These are phyloP conservation scores for Panthera leo DNA, from an alignment of 2,113 vertebrate species.

Conservation along the genomic window DNA sequence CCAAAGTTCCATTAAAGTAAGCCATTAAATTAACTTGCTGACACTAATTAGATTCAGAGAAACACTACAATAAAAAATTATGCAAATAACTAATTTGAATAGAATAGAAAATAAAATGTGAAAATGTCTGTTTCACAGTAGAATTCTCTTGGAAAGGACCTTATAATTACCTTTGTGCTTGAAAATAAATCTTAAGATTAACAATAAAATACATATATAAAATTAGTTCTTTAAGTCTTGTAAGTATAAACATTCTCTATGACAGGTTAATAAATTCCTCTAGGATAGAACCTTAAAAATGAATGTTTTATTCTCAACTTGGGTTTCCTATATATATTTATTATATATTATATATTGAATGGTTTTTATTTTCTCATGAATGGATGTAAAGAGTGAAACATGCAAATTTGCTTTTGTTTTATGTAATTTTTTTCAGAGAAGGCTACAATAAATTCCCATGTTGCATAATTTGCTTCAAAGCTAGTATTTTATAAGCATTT, in stretches of 20 bases:
- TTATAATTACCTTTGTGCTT: background rate
- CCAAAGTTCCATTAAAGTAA: background rate
- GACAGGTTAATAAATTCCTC: conserved; percentile 5
- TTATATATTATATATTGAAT: conserved; percentile 37
- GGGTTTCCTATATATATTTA: background rate
- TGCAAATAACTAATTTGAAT: background rate
- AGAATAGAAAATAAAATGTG: conserved; percentile 35
- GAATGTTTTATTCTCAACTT: background rate
- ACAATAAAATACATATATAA: background rate
- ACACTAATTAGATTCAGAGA: background rate
- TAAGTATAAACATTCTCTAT: background rate
- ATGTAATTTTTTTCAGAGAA: conserved; percentile 39
- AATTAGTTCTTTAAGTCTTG: background rate
- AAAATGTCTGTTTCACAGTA: background rate
- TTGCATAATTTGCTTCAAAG: conserved; percentile 2
- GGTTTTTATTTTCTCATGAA: conserved; percentile 27
- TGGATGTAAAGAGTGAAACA: conserved; percentile 16
- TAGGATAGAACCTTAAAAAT: background rate
- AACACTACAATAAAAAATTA: background rate
- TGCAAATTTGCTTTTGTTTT: conserved; percentile 48
- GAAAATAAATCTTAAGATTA: conserved; percentile 25
- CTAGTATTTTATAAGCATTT: conserved; percentile 30
- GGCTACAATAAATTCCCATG: background rate
- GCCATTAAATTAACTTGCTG: background rate
- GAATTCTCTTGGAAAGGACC: background rate